Conservation (phyloP, 1,140 invertebrate species). For the Manduca sexta region DNA sequence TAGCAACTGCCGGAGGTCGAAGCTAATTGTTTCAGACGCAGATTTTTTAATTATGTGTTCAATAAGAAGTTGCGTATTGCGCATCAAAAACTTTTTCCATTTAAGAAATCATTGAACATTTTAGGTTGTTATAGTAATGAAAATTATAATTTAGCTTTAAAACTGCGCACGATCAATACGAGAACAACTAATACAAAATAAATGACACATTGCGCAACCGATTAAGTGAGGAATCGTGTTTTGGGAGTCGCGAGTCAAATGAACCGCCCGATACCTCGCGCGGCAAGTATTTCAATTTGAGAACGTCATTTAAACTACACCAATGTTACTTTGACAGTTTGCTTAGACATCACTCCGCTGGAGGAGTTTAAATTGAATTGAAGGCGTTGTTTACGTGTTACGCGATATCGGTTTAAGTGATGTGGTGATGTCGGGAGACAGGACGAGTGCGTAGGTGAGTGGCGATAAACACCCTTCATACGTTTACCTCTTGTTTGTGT, state of each 20-base stretch:
- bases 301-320: slow-evolving; percentile 33
- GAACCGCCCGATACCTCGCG: slow-evolving; percentile 19
- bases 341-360: slow-evolving; percentile 18
- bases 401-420: slow-evolving; percentile 20
- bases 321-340: slow-evolving; percentile 32
- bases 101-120: too few relatives aligned
- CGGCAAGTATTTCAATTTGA: slow-evolving; percentile 32
- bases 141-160: too few relatives aligned
- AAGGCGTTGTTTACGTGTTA: slow-evolving; percentile 20
- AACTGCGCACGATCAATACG: too few relatives aligned
- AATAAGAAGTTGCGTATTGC: too few relatives aligned
- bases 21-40: too few relatives aligned
- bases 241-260: slow-evolving; percentile 8
- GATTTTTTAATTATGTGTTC: too few relatives aligned
- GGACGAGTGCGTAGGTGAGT: too few relatives aligned
- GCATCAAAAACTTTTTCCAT: too few relatives aligned
- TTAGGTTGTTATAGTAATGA: too few relatives aligned
- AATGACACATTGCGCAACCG: background rate
- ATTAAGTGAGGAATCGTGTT: slow-evolving; percentile 23
- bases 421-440: background rate
- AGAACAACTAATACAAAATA: too few relatives aligned
- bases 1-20: background rate
- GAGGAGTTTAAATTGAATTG: slow-evolving; percentile 30
- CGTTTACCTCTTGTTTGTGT: too few relatives aligned
- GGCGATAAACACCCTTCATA: too few relatives aligned